Percentiles rank a stretch among this genome's conserved stretches.
Conservation (phyloP, 1,140 invertebrate genomes). For the Drosophila persimilis region DNA sequence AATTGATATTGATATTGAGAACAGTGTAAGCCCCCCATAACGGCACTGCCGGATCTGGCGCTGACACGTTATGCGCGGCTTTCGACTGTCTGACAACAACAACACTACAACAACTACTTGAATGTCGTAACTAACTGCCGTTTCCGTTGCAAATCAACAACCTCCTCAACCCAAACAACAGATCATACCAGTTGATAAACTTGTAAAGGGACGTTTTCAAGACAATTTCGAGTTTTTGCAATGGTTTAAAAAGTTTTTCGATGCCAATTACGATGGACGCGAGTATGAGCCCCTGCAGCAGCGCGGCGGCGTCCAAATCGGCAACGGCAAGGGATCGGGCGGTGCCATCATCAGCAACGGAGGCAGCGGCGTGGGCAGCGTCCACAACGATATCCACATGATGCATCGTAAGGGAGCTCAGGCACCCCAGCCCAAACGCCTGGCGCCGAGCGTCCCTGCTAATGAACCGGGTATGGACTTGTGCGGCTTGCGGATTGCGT, state of each 20-base stretch:
- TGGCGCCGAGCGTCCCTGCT: constrained; percentile 34
- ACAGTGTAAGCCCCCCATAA: background rate
- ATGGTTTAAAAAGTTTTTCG: constrained; percentile 99
- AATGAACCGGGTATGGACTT: constrained; percentile 26
- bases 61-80: background rate
- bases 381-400: constrained; percentile 77
- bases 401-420: constrained; percentile 83
- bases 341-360: constrained; percentile 45
- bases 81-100: background rate
- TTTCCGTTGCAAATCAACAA: constrained; percentile 73
- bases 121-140: constrained; percentile 71
- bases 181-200: constrained; percentile 98
- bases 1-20: constrained; percentile 8
- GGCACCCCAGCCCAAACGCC: constrained; percentile 49
- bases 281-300: constrained; percentile 96
- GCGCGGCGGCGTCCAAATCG: constrained; percentile 89
- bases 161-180: constrained; percentile 79
- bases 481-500: constrained; percentile 11
- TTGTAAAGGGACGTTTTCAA: constrained; percentile 98
- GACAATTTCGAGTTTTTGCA: constrained; percentile 99
- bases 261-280: constrained; percentile 98
- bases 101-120: constrained; percentile 6
- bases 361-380: constrained; percentile 68
- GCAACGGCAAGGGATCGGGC: constrained; percentile 81
- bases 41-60: background rate